Conservation (phyloP, 2,888 invertebrate species). For the Oxyteleia sp. region DNA sequence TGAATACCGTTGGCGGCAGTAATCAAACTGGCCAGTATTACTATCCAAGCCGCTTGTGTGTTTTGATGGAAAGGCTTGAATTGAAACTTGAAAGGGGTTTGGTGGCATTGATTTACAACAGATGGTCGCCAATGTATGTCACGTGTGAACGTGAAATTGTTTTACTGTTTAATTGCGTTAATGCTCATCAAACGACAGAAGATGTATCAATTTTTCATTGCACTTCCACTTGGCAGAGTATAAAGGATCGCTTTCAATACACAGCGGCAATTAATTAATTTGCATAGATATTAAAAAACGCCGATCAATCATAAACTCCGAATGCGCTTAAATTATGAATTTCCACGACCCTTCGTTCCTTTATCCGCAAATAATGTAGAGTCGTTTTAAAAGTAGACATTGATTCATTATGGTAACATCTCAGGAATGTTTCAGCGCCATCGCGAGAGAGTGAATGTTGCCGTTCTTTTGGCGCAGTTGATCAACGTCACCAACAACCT, state of each 20-base stretch:
- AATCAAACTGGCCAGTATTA: slow-evolving; percentile 77
- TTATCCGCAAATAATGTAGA: slow-evolving; percentile 20
- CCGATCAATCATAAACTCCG: slow-evolving; percentile 13
- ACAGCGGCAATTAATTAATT: slow-evolving; percentile 13
- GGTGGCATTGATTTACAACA: slow-evolving; percentile 76
- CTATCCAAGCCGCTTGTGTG: slow-evolving; percentile 77
- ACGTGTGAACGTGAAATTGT: slow-evolving; percentile 48
- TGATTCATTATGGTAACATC: slow-evolving; percentile 56
- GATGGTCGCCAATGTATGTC: slow-evolving; percentile 67
- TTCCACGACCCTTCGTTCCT: slow-evolving; percentile 1
- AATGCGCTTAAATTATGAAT: slow-evolving; percentile 26
- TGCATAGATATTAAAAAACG: slow-evolving; percentile 10
- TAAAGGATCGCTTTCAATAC: background rate
- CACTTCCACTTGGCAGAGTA: background rate
- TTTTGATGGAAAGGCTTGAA: slow-evolving; percentile 74
- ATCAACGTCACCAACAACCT: slow-evolving; percentile 69
- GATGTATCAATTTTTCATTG: slow-evolving; percentile 16
- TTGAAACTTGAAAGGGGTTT: slow-evolving; percentile 76
- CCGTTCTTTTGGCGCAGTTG: slow-evolving; percentile 55
- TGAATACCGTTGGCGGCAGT: slow-evolving; percentile 66
- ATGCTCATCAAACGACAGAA: slow-evolving; percentile 11
- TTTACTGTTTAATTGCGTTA: slow-evolving; percentile 54
- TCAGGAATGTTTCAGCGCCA: slow-evolving; percentile 47
- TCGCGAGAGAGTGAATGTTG: slow-evolving; percentile 47
- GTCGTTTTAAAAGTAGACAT: slow-evolving; percentile 58